Conservation (phyloP, 92 coral and sea anemone genomes). For the Porites cylindrica region DNA sequence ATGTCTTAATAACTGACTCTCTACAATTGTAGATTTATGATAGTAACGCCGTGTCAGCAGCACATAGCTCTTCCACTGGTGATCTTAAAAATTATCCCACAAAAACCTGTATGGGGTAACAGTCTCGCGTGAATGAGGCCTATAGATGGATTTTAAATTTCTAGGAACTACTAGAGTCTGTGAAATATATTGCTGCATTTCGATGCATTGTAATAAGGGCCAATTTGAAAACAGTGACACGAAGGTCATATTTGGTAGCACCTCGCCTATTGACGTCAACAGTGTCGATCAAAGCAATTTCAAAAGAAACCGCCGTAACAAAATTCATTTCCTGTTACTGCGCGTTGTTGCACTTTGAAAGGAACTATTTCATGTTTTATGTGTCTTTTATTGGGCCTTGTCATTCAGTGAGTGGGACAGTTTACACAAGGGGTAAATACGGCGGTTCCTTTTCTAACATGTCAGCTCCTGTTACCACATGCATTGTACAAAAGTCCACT, state of each 20-base stretch:
- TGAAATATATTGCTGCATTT: too few species aligned
- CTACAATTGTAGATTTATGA: too few species aligned
- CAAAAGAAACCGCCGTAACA: constrained; percentile 60
- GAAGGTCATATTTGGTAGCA: constrained; percentile 1
- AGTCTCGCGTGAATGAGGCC: too few species aligned
- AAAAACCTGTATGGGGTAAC: too few species aligned
- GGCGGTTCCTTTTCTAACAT: constrained; percentile 10
- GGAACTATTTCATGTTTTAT: constrained; percentile 5
- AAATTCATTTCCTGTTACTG: constrained; percentile 48
- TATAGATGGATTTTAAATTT: too few species aligned
- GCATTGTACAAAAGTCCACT: not conserved
- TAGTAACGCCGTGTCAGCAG: too few species aligned
- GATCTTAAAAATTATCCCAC: too few species aligned
- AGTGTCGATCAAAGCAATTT: constrained; percentile 36
- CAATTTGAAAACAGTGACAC: not conserved
- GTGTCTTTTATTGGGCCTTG: constrained; percentile 8
- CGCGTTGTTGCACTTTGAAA: constrained; percentile 46
- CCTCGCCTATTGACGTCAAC: constrained; percentile 52
- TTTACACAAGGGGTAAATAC: constrained; percentile 36
- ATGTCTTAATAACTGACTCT: too few species aligned
- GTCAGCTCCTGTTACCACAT: not conserved
- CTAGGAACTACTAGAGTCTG: too few species aligned
- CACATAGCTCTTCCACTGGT: too few species aligned
- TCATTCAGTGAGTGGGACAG: constrained; percentile 5
- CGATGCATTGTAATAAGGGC: not conserved